phyloP scores from a whole-genome alignment of 2,888 invertebrate species.

The Spialia ferax region DNA sequence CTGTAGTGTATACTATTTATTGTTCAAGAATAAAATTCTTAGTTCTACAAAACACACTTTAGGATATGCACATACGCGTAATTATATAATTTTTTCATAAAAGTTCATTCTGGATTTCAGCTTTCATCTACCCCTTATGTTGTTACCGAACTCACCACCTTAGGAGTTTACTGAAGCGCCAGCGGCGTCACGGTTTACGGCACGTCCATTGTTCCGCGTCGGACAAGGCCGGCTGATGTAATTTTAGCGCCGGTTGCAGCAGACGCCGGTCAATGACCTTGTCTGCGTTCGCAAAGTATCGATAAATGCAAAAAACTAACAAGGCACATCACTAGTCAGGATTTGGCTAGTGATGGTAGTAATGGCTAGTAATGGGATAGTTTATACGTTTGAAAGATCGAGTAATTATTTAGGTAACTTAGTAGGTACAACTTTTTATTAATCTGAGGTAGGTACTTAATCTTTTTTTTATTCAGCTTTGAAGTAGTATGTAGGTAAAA shows the following conservation, averaged over 20 bases:
- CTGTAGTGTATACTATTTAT: no score
- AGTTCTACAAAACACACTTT: no score
- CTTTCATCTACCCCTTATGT: not conserved
- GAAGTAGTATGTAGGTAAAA: no score
- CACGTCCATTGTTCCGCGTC: slow-evolving; percentile 75
- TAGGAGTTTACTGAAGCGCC: slow-evolving; percentile 7
- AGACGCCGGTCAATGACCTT: slow-evolving; percentile 80
- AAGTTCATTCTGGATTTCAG: not conserved
- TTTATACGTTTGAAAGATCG: not conserved
- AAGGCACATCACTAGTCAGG: slow-evolving; percentile 55
- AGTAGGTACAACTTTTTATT: no score
- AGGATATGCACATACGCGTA: no score
- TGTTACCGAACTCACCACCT: not conserved
- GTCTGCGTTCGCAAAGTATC: slow-evolving; percentile 58
- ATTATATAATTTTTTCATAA: no score
- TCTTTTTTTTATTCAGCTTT: no score
- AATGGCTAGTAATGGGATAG: not conserved
- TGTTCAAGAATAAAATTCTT: no score
- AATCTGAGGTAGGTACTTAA: not conserved
- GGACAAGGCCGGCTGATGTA: slow-evolving; percentile 81
- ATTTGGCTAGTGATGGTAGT: not conserved
- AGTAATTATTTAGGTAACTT: no score
- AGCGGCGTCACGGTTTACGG: slow-evolving; percentile 45
- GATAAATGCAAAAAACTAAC: slow-evolving; percentile 49
- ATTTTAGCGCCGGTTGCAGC: slow-evolving; percentile 67